Evolutionary conservation across 2,113 vertebrate genomes (phyloP), one percentile per base, ranked within the genome.

Genomic region (Enhydra lutris): DNA sequence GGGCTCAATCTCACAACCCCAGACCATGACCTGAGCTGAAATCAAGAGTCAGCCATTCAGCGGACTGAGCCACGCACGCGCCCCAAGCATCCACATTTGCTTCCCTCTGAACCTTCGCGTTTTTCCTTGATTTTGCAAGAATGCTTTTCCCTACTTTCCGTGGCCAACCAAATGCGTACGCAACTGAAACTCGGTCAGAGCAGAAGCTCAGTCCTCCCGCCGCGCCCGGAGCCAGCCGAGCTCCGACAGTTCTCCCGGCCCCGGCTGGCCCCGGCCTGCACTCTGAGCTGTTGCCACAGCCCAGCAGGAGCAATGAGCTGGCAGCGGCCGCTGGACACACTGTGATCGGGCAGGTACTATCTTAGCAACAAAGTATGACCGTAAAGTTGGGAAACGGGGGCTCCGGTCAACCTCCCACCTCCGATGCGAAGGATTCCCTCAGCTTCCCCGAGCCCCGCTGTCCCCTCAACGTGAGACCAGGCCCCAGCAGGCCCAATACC

Each of bases 41-140:
- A n/a, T 20, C 34, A 36, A 69, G 67, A 69, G 67, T 36, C 8
- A 8, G 67, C 34, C 67, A 36, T 34, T 36, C n/a, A 36, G 10
- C 4, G 4, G 17, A 69, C 67, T 36, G 18, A 69, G 34, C n/a
- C 34, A 9, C 34, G 34, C 34, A 10, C 8, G 67, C 18, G 34
- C 67, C 34, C 34, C 18, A 65, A 79, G 55, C 34, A 23, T 29
- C 55, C 36, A 1, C 13, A 55, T 39, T 59, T 63, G 52, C 71
- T 82, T 91, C 69, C 65, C 34, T 80, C 29, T 76, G 39, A 39
- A 20, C 18, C 36, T 74, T 26, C 6, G 1, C 26, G 2, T 17
- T 81, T 69, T 81, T n/a, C 78, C 36, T 93, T 88, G 69, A 59
- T 45, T 81, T 83, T 80, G 15, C 47, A 39, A 39, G 47, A 89